Evolutionary conservation across 2,888 invertebrate species (phyloP).

Genomic region (Leucophenga maculata): DNA sequence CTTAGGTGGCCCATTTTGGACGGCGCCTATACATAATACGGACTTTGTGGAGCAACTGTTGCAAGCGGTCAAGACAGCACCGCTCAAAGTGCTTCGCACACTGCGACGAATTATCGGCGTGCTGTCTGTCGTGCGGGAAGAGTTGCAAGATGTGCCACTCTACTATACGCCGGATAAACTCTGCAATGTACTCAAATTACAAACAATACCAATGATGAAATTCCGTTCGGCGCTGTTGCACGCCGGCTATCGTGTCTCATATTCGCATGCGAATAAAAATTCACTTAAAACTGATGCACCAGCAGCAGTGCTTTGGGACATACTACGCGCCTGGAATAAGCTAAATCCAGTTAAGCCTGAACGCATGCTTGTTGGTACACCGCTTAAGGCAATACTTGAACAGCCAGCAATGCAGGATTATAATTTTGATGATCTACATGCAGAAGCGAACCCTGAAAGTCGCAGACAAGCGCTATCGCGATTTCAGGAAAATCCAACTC

Average conservation of each 20-base stretch:
- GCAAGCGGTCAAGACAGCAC: constrained; percentile 71
- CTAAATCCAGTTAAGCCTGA: constrained; percentile 79
- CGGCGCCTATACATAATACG: constrained; percentile 85
- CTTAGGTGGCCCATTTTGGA: constrained; percentile 96
- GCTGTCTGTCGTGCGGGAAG: constrained; percentile 85
- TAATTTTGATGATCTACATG: constrained; percentile 72
- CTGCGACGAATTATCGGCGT: constrained; percentile 85
- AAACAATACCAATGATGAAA: constrained; percentile 79
- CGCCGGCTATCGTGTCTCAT: constrained; percentile 92
- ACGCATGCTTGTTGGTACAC: constrained; percentile 73
- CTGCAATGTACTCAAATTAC: constrained; percentile 80
- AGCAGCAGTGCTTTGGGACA: constrained; percentile 89
- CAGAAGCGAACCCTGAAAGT: constrained; percentile 86
- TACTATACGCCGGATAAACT: constrained; percentile 89
- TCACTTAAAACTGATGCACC: constrained; percentile 97
- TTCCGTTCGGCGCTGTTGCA: constrained; percentile 90
- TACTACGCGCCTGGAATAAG: constrained; percentile 86
- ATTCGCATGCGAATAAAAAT: constrained; percentile 89
- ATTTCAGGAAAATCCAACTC: constrained; percentile 89
- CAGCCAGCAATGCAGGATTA: constrained; percentile 73
- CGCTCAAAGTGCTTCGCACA: constrained; percentile 76
- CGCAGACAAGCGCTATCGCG: constrained; percentile 81
- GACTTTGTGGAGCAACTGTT: constrained; percentile 83
- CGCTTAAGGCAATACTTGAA: constrained; percentile 74
- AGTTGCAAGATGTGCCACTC: constrained; percentile 86